Percentiles rank a stretch among this genome's conserved stretches.
Conservation (phyloP, 2,113 vertebrate species). For the Zapus hudsonius region DNA sequence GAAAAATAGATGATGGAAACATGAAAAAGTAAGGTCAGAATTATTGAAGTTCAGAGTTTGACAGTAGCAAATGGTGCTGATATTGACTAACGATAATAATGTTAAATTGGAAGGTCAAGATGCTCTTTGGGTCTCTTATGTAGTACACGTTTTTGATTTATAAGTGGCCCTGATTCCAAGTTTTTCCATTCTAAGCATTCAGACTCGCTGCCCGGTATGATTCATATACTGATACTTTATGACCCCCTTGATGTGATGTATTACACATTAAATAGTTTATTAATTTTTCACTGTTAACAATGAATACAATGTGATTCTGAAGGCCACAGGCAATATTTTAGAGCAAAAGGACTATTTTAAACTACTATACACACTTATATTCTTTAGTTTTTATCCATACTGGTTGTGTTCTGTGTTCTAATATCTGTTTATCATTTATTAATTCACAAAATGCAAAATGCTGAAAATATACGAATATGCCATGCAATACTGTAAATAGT, state of each 20-base stretch:
- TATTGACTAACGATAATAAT: background rate
- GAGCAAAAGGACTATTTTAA: background rate
- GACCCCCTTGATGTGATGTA: background rate
- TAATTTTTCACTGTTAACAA: conserved; percentile 46
- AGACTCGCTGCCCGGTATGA: background rate
- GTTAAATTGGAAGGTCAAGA: background rate
- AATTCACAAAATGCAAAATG: background rate
- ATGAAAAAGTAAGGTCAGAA: background rate
- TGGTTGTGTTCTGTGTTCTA: background rate
- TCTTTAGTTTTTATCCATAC: background rate
- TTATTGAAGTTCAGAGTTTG: background rate
- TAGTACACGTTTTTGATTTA: conserved; percentile 17
- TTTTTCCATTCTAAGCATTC: conserved; percentile 34
- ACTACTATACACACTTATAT: background rate
- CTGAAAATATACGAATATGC: background rate
- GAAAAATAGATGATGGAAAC: background rate
- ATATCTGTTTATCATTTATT: background rate
- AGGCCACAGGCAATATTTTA: background rate
- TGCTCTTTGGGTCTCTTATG: background rate
- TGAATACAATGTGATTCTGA: background rate
- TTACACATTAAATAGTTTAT: conserved; percentile 40
- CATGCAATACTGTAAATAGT: background rate
- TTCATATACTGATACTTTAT: conserved; percentile 33
- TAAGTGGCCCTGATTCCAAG: background rate
- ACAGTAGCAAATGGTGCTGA: background rate